Evolutionary conservation across 2,888 invertebrate genomes (phyloP), one percentile per base, ranked within the genome.

Genomic region (Cryptosula pallasiana): DNA sequence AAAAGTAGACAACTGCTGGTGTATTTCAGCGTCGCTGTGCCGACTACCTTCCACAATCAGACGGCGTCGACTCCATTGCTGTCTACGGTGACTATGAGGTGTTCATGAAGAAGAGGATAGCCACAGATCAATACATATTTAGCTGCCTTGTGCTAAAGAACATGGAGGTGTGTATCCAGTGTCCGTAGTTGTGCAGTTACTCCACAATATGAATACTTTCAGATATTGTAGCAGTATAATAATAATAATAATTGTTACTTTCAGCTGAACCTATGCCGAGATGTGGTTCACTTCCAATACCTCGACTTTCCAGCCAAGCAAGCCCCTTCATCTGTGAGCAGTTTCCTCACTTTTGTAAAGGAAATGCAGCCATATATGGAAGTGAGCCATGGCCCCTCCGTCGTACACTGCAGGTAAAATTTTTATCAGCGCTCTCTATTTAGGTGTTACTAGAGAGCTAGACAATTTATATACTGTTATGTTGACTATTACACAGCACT

Each of bases 201-300:
- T 45, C 20, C 9, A 45, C 9, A 45, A 45, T 13, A 13, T 45
- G 20, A 9, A 45, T 20, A 45, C 45, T 45, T n/a, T n/a, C n/a
- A n/a, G n/a, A n/a, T n/a, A n/a, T n/a, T n/a, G n/a, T n/a, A n/a
- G n/a, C n/a, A n/a, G n/a, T n/a, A n/a, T n/a, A n/a, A n/a, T n/a
- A n/a, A n/a, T n/a, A n/a, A n/a, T n/a, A n/a, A n/a, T n/a, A n/a
- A n/a, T n/a, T n/a, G n/a, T n/a, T n/a, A n/a, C n/a, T 84, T 85
- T 57, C 81, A 90, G 76, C 91, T 91, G 69, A 92, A 92, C 83
- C 90, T 91, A 74, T 91, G 92, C 88, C 87, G 95, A 58, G 94
- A 95, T 83, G 88, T 95, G 72, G 92, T 90, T 0, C 95, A 95
- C 81, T 90, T 94, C 80, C 95, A 95, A 95, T 94, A 93, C 87